phyloP scores from a whole-genome alignment of 2,888 invertebrate species.

The Pomacea canaliculata region DNA sequence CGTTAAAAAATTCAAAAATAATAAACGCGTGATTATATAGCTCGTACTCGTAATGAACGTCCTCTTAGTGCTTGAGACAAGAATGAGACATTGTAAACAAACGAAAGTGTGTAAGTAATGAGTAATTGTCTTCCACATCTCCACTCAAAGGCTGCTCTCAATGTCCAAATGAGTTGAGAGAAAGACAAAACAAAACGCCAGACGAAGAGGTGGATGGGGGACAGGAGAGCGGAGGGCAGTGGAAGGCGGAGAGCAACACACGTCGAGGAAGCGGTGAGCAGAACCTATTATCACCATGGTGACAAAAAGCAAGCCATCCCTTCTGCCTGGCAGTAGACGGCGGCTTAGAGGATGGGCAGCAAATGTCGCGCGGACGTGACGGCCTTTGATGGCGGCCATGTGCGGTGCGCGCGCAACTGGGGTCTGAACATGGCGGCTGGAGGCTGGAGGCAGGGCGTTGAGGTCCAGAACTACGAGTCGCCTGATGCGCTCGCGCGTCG shows the following conservation, averaged over 20 bases:
- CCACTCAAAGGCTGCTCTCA: no score
- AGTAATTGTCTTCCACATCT: no score
- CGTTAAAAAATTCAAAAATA: no score
- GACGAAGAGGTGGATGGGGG: no score
- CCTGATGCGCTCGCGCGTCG: neutral
- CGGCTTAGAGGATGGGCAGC: slow-evolving; percentile 10
- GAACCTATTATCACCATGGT: slow-evolving; percentile 9
- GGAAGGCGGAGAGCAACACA: neutral
- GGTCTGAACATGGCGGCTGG: neutral
- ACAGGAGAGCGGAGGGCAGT: no score
- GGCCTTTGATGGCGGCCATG: slow-evolving; percentile 9
- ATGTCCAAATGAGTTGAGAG: no score
- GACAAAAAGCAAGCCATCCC: neutral
- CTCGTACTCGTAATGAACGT: no score
- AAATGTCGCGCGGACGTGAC: slow-evolving; percentile 6
- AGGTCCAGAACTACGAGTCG: neutral
- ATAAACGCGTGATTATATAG: no score
- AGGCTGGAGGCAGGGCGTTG: neutral
- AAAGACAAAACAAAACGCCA: no score
- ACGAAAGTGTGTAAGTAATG: no score
- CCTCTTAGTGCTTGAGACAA: no score
- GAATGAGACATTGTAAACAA: no score
- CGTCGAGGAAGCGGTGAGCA: neutral
- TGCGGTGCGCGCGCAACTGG: neutral
- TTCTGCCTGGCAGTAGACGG: neutral